Conservation (phyloP, 1,140 invertebrate species). For the Neuroterus valhalla region DNA sequence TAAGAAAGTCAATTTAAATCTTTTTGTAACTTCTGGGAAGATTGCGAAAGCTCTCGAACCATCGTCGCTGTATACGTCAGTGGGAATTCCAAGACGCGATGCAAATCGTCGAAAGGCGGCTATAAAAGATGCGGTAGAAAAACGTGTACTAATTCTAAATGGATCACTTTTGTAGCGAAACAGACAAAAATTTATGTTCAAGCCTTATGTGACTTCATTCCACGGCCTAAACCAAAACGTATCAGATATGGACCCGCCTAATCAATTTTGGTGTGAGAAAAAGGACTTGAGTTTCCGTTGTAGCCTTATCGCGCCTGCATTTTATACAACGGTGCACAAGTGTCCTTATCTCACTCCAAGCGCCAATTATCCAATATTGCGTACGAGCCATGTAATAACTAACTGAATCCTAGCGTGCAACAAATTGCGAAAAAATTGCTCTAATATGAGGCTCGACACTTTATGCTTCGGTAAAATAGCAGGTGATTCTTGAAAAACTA, state of each 20-base stretch:
- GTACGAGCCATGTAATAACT: background rate
- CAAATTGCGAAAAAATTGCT: background rate
- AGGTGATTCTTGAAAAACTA: background rate
- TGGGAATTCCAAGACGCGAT: slow-evolving; percentile 4
- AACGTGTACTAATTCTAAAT: slow-evolving; percentile 42
- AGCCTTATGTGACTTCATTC: slow-evolving; percentile 35
- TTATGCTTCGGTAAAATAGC: background rate
- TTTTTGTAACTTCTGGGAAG: too few relatives aligned
- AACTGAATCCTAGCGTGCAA: background rate
- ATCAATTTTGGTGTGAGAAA: slow-evolving; percentile 64
- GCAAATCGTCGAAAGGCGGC: slow-evolving; percentile 33
- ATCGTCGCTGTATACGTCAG: slow-evolving; percentile 33
- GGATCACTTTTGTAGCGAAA: slow-evolving; percentile 46
- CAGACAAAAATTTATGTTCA: slow-evolving; percentile 58
- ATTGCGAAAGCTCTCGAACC: too few relatives aligned
- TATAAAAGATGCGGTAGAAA: slow-evolving; percentile 4
- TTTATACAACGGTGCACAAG: background rate
- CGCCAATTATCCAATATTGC: slow-evolving; percentile 7
- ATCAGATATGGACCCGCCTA: slow-evolving; percentile 65
- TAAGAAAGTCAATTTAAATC: too few relatives aligned
- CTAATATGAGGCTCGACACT: background rate
- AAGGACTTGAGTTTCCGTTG: slow-evolving; percentile 50
- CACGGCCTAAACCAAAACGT: background rate
- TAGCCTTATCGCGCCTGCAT: background rate
- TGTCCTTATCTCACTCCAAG: background rate